A percentile compares a stretch with the other conserved stretches of the same genome.
Evolutionary conservation across 2,797 vertebrate species (phyloP).

Genomic region (Sarcophilus harrisii): DNA sequence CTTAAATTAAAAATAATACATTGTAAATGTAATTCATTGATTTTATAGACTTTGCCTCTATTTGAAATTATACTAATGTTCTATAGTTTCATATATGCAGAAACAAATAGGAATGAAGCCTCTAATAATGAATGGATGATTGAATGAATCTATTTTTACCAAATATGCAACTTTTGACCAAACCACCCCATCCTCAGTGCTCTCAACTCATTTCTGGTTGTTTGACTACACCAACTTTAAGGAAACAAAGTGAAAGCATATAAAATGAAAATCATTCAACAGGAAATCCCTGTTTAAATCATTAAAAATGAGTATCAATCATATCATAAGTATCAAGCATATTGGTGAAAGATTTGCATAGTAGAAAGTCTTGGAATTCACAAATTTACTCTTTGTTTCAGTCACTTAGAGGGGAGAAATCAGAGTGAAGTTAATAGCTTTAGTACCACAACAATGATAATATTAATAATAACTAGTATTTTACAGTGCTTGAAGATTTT

Average conservation of each 20-base stretch:
- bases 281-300: conserved; percentile 50
- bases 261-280: conserved; percentile 52
- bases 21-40: background rate
- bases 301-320: conserved; percentile 16
- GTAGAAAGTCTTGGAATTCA: conserved; percentile 49
- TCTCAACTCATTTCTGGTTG: conserved; percentile 34
- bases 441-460: background rate
- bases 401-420: conserved; percentile 12
- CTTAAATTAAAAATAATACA: background rate
- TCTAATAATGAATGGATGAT: background rate
- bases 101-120: background rate
- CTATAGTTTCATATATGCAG: background rate
- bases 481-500: background rate
- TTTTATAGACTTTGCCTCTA: background rate
- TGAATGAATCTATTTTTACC: background rate
- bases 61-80: conserved; percentile 6
- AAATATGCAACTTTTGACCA: conserved; percentile 9
- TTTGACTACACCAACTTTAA: conserved; percentile 6
- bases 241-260: background rate
- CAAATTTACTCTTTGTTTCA: conserved; percentile 59
- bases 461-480: background rate
- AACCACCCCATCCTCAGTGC: background rate
- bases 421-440: background rate
- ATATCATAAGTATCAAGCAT: conserved; percentile 27
- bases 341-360: conserved; percentile 63